Conservation (phyloP, 2,888 invertebrate species). For the Cecidostiba fungosa region DNA sequence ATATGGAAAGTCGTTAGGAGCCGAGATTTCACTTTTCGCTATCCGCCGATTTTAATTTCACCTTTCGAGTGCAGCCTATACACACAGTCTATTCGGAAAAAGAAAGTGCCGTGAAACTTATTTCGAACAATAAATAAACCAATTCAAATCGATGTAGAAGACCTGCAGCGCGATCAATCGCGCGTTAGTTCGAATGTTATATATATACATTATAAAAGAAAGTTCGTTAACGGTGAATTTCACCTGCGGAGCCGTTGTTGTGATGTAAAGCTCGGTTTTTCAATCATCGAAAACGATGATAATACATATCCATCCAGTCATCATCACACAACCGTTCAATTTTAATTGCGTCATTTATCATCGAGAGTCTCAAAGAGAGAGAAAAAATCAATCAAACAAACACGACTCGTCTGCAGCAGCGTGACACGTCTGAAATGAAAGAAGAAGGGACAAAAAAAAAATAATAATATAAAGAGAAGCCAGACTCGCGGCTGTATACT, state of each 20-base stretch:
- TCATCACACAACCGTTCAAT: neutral
- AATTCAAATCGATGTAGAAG: neutral
- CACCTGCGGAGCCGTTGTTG: neutral
- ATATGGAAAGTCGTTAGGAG: slow-evolving; percentile 49
- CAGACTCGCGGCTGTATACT: slow-evolving; percentile 8
- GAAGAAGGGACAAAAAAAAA: slow-evolving; percentile 16
- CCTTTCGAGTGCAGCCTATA: neutral
- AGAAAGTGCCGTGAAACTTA: neutral
- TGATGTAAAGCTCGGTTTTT: neutral
- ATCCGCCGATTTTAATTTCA: slow-evolving; percentile 41
- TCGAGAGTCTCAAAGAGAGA: neutral
- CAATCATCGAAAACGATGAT: neutral
- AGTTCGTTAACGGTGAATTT: slow-evolving; percentile 42
- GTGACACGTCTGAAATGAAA: neutral
- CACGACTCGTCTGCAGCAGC: neutral
- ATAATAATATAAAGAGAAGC: slow-evolving; percentile 59
- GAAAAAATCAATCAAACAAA: neutral
- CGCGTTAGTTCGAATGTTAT: neutral
- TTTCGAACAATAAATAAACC: neutral
- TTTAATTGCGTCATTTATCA: neutral
- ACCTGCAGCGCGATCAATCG: neutral
- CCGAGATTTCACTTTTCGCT: slow-evolving; percentile 48
- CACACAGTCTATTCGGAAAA: neutral
- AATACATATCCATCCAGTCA: neutral
- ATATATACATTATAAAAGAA: slow-evolving; percentile 6